Evolutionary conservation across 2,797 vertebrate species (phyloP), one percentile per base, ranked within the genome.

Genomic region (Ctenopoma kingsleyae): DNA sequence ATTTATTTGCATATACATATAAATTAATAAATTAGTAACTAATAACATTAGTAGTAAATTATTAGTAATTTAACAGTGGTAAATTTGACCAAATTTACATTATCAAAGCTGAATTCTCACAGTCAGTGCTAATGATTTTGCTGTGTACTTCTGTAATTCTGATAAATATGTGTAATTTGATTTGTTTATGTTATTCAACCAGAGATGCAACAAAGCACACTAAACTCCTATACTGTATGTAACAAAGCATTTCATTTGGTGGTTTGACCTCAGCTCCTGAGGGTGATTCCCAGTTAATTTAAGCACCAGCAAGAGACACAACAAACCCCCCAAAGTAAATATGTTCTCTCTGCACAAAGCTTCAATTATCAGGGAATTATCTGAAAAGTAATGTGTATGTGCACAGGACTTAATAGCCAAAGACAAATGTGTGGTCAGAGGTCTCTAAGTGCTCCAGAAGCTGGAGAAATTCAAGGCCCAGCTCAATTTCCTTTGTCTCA

Each of bases 401-500:
- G 30, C 16, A 30, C 8, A 44, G 9, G n/a, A 74, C 27, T 68
- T 59, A 63, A 60, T 17, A 52, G 35, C 16, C 30, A 27, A 23
- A 64, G 19, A 25, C 68, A 27, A 44, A 32, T 32, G 30, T 27
- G 25, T 27, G 25, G 25, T 27, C 3, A 5, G 25, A 5, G 5
- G 5, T 1, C 30, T 8, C 8, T 9, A 32, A 32, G 30, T 38
- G 55, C 25, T 65, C 36, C 32, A 55, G 46, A 5, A 44, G 44
- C 22, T 2, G 3, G 17, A 63, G 23, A 53, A 43, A 49, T 47
- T 38, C 12, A 22, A 65, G 54, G 59, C 6, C 9, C 30, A 23
- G 51, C 51, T 67, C 38, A n/a, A 11, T 19, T 53, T 41, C 43
- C 49, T 17, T 65, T 55, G 64, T 64, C 25, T 72, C 25, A 23